These are phyloP conservation scores for Caprella mutica DNA, from an alignment of 2,888 invertebrate genomes.

Conservation along the genomic window DNA sequence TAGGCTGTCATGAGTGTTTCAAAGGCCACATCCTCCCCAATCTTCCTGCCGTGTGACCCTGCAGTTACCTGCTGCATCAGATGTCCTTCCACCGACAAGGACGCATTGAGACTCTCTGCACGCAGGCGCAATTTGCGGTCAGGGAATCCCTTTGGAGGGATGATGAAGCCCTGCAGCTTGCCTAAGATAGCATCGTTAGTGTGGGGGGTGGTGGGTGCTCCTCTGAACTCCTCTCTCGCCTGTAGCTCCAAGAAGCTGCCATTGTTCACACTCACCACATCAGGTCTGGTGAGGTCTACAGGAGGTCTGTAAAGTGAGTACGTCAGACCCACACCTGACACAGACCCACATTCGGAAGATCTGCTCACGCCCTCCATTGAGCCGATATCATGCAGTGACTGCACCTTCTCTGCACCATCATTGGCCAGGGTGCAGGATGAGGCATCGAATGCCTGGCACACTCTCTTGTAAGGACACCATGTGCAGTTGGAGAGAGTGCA, in stretches of 20 bases:
- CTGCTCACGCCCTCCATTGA: conserved; percentile 46
- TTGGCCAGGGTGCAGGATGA: conserved; percentile 41
- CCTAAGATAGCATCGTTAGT: conserved; percentile 53
- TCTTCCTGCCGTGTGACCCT: neutral
- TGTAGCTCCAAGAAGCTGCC: conserved; percentile 70
- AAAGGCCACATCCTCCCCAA: neutral
- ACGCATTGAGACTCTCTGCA: conserved; percentile 10
- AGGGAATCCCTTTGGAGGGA: conserved; percentile 50
- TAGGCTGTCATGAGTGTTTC: conserved; percentile 5
- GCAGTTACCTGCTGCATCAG: conserved; percentile 9
- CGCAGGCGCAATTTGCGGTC: conserved; percentile 15
- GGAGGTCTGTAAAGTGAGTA: conserved; percentile 79
- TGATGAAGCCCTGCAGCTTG: conserved; percentile 65
- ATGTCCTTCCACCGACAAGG: conserved; percentile 23
- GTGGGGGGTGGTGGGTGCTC: conserved; percentile 38
- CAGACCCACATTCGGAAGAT: conserved; percentile 53
- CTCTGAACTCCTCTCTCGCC: conserved; percentile 48
- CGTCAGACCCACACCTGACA: conserved; percentile 71
- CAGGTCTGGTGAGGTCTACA: conserved; percentile 75
- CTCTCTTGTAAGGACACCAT: conserved; percentile 87
- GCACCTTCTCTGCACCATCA: conserved; percentile 84
- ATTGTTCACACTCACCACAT: conserved; percentile 69
- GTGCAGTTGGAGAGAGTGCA: conserved; percentile 78
- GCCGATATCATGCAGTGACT: conserved; percentile 66
- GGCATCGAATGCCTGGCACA: conserved; percentile 71